Evolutionary conservation across 2,888 invertebrate genomes (phyloP).

Genomic region (Pyrrhia umbra): DNA sequence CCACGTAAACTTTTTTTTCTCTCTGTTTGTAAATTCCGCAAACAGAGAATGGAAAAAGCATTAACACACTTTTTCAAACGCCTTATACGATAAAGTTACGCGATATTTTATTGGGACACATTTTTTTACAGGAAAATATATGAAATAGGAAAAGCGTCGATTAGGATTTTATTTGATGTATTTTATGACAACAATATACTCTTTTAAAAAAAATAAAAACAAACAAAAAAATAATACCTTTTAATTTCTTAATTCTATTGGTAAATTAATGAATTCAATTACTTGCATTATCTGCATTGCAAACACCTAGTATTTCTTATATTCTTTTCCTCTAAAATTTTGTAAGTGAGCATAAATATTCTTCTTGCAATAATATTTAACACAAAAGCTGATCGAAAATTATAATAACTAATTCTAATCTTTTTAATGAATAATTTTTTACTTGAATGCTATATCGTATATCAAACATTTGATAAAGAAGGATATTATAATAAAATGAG

Average conservation of each 20-base stretch:
- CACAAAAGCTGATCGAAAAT: background rate
- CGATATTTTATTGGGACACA: constrained; percentile 18
- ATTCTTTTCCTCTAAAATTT: too few relatives aligned
- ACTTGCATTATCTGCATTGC: too few relatives aligned
- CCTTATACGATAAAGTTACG: constrained; percentile 14
- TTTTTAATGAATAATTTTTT: constrained; percentile 22
- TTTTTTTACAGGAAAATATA: constrained; percentile 11
- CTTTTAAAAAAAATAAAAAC: too few relatives aligned
- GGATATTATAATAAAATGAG: constrained; percentile 27
- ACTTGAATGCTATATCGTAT: background rate
- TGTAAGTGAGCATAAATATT: too few relatives aligned
- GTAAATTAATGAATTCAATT: too few relatives aligned
- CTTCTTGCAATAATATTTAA: background rate
- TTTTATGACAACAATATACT: background rate
- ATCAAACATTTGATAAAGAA: constrained; percentile 15
- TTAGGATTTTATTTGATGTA: constrained; percentile 23
- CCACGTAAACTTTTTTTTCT: background rate
- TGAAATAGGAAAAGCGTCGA: constrained; percentile 10
- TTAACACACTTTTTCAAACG: constrained; percentile 32
- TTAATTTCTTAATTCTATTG: too few relatives aligned
- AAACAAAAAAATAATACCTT: too few relatives aligned
- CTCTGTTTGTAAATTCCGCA: constrained; percentile 26
- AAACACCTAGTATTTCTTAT: too few relatives aligned
- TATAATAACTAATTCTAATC: background rate
- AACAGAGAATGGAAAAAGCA: constrained; percentile 19